Base-by-base conservation (phyloP, 2,113 vertebrate genomes). In the Carassius carassius region DNA sequence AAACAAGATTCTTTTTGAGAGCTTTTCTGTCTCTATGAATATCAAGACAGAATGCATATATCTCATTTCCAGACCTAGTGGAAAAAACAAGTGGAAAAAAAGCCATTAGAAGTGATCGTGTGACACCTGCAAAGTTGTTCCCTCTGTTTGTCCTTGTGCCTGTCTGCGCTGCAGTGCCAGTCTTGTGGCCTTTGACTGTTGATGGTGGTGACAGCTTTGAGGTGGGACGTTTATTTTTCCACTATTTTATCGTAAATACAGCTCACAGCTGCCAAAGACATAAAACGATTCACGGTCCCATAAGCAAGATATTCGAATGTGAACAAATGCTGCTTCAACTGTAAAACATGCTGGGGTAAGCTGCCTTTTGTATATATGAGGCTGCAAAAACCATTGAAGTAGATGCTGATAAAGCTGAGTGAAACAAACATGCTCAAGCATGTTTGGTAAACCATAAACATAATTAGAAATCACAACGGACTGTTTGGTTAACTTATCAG, bases 221-320 rank as follows among this genome's bases (percentile, higher is more conserved):
- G 47, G 10, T 13, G 17, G 63, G 82, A 88, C 56, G 44, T 86
- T 90, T 90, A 85, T 87, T 84, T 90, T 91, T 90, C 87, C 88
- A 84, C 25, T 91, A 90, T 90, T 91, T 92, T 88, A 86, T 88
- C 54, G 54, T 89, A 91, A 92, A 92, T 89, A 87, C 3, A 63
- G 85, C 89, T 83, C 3, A 14, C 13, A 29, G 70, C 86, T 86
- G 77, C 70, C 65, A 67, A 25, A 60, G 82, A 84, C 7, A 37
- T 56, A 37, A 56, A 67, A 47, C 35, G 32, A 54, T 87, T 25
- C 7, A 54, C 60, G 81, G 88, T 92, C 91, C 89, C 87, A 85
- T 32, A 89, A 78, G 58, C 63, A 86, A 73, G 87, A 76, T 74
- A 35, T 54, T 9, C 5, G 85, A 70, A 88, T 72, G 58, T 89